Base-by-base conservation (phyloP, 2,113 vertebrate genomes). In the Drymodes brunneopygia region DNA sequence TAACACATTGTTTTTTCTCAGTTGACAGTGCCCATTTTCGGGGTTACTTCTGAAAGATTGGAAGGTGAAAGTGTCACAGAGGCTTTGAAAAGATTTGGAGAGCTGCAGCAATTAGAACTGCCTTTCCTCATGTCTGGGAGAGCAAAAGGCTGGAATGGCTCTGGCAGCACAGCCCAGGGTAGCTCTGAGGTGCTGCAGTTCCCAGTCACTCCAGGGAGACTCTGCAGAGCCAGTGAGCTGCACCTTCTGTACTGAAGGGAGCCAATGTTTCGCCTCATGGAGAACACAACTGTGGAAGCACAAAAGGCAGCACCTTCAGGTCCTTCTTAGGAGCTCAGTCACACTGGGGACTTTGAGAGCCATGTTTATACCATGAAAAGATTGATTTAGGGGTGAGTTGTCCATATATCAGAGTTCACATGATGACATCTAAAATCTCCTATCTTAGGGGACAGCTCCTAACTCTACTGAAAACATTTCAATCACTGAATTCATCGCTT, bases 391-490 rank as follows among this genome's bases (percentile, higher is more conserved):
- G 50, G 15, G 24, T 77, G 57, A 88, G 54, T 22, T 50, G 42
- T 33, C 69, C 92, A 50, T 67, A 70, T 50, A 83, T 79, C 62
- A 80, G 61, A 75, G 66, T 83, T 91, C 60, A n/a, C n/a, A 75
- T 0, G 0, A 91, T 73, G 88, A 92, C 77, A 88, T 48, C 47
- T 70, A 91, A 64, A 91, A 91, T 81, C 82, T 75, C 24, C 47
- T 53, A 57, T 82, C 86, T 90, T 90, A 77, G n/a, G 87, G 82
- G 58, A 88, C 2, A 11, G 60, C 75, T 94, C 54, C 35, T 33
- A 83, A 75, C 64, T 92, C 81, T 58, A 44, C 79, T 66, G 86
- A 93, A 97, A 86, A 54, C 80, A 71, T 83, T 94, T 88, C 88
- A 83, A 42, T 92, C 94, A 92, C 72, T 50, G 64, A 71, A 85